phyloP scores from a whole-genome alignment of 2,888 invertebrate genomes.

The Hirtodrosophila cameraria region DNA sequence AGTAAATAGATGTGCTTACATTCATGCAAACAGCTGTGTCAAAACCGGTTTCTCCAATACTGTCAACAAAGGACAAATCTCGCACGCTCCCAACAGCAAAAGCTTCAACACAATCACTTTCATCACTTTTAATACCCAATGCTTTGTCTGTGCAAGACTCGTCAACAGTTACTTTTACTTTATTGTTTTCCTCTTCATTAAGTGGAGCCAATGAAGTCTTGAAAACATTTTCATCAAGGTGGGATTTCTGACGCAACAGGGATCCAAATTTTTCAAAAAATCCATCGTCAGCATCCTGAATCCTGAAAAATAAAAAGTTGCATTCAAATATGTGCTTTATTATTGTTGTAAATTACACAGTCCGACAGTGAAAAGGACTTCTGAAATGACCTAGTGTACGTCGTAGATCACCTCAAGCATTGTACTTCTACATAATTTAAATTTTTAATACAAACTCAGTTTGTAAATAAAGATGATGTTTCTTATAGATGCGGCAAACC shows the following conservation, averaged over 20 bases:
- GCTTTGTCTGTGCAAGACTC: conserved; percentile 36
- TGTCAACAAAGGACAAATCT: conserved; percentile 39
- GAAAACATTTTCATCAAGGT: conserved; percentile 83
- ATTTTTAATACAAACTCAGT: no score
- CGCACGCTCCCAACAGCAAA: conserved; percentile 42
- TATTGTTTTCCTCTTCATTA: conserved; percentile 33
- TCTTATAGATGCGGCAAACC: no score
- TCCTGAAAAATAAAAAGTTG: conserved; percentile 38
- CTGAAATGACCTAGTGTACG: no score
- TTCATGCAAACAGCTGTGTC: conserved; percentile 89
- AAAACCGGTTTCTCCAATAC: conserved; percentile 85
- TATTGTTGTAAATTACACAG: no score
- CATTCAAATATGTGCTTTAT: no score
- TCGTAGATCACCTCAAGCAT: no score
- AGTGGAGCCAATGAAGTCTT: conserved; percentile 86
- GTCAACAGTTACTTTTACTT: conserved; percentile 5
- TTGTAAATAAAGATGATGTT: no score
- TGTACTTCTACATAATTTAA: no score
- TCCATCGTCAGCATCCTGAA: conserved; percentile 92
- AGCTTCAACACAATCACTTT: conserved; percentile 38
- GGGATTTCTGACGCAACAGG: conserved; percentile 87
- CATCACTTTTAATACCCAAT: conserved; percentile 8
- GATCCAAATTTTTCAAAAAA: conserved; percentile 94
- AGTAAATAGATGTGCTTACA: conserved; percentile 86
- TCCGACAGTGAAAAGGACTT: no score